These are phyloP conservation scores for Leptopilina myrica DNA, from an alignment of 2,888 invertebrate genomes.

Conservation along the genomic window DNA sequence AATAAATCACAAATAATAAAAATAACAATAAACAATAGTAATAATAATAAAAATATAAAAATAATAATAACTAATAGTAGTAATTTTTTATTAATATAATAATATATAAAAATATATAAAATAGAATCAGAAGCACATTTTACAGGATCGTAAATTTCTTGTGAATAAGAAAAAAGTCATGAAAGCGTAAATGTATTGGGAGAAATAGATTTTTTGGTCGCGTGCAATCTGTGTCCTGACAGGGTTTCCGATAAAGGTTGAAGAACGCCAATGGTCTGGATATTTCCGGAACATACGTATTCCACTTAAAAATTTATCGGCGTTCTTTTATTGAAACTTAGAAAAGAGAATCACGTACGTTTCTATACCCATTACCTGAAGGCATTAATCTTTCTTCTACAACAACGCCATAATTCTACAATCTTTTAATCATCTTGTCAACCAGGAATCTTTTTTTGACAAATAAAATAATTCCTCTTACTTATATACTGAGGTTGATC, in stretches of 20 bases:
- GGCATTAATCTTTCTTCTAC: conserved; percentile 2
- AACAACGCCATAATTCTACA: conserved; percentile 28
- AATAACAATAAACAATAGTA: no score
- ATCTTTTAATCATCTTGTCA: conserved; percentile 23
- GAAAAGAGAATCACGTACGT: conserved; percentile 18
- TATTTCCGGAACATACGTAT: conserved; percentile 37
- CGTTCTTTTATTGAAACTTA: conserved; percentile 36
- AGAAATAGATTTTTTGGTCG: conserved; percentile 3
- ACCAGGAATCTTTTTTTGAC: not conserved
- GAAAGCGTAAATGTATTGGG: conserved; percentile 23
- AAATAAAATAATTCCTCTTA: conserved; percentile 6
- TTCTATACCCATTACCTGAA: conserved; percentile 16
- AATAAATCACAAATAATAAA: no score
- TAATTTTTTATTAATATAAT: no score
- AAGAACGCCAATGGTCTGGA: conserved; percentile 29
- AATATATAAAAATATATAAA: not conserved
- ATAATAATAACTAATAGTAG: no score
- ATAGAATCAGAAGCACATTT: conserved; percentile 4
- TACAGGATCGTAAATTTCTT: conserved; percentile 29
- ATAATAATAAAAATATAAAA: no score
- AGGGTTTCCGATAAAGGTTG: conserved; percentile 19
- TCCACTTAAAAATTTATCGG: conserved; percentile 37
- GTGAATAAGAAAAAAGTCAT: conserved; percentile 18
- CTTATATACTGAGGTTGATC: not conserved
- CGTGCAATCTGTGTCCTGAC: conserved; percentile 8